These are phyloP conservation scores for Philopotamus ludificatus DNA, from an alignment of 1,140 invertebrate genomes.

Conservation along the genomic window DNA sequence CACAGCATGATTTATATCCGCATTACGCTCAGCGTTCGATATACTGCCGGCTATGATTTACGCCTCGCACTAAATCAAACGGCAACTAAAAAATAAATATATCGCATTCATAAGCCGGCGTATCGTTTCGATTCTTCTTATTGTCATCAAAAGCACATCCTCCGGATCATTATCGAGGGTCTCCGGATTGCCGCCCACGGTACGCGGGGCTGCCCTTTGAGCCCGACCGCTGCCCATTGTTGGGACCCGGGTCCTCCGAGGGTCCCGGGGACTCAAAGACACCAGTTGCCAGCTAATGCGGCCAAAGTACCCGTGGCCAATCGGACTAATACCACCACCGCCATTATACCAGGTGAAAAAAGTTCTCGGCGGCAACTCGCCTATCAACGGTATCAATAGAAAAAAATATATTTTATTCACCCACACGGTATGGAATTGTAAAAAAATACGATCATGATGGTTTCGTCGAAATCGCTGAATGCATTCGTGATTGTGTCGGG, in stretches of 20 bases:
- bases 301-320: conserved; percentile 36
- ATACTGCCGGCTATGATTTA: no score
- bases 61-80: no score
- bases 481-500: neutral
- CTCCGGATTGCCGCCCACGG: conserved; percentile 20
- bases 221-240: conserved; percentile 30
- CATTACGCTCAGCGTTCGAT: no score
- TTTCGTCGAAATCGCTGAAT: neutral
- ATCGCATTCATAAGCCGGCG: neutral
- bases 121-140: neutral
- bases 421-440: no score
- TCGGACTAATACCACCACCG: conserved; percentile 24
- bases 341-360: conserved; percentile 31
- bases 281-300: conserved; percentile 26
- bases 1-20: no score
- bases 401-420: neutral
- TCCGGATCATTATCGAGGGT: neutral
- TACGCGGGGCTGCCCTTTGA: conserved; percentile 21
- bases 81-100: no score
- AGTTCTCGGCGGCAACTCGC: neutral
- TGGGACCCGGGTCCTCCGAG: conserved; percentile 18
- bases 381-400: neutral
- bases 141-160: neutral
- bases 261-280: conserved; percentile 16
- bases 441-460: neutral